A percentile compares a stretch with the other conserved stretches of the same genome.
Conservation (phyloP, 1,140 invertebrate genomes). For the Tetramorium simillimum region DNA sequence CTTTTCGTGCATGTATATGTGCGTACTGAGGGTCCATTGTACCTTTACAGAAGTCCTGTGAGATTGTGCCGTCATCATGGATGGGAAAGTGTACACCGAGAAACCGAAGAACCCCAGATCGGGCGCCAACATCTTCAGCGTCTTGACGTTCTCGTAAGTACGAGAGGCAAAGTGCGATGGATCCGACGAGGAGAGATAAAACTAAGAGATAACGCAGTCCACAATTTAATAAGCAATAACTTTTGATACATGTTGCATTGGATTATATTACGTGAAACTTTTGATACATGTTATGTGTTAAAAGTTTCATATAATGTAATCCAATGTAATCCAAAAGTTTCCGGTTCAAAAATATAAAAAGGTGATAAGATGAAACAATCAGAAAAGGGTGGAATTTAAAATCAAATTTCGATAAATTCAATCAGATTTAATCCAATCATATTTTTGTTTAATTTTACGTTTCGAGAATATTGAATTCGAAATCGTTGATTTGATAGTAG, state of each 20-base stretch:
- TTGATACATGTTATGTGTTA: too few species aligned
- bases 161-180: neutral
- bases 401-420: neutral
- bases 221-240: neutral
- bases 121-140: conserved; percentile 86
- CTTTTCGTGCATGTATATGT: neutral
- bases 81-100: conserved; percentile 81
- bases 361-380: too few species aligned
- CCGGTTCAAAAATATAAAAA: too few species aligned
- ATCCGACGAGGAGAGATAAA: neutral
- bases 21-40: neutral
- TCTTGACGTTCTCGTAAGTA: conserved; percentile 86
- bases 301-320: too few species aligned
- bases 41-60: conserved; percentile 32
- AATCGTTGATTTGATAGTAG: neutral
- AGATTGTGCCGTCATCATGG: conserved; percentile 81
- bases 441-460: neutral
- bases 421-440: neutral
- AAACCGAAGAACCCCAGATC: conserved; percentile 86
- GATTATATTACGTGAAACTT: too few species aligned
- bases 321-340: too few species aligned
- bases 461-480: neutral
- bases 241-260: too few species aligned
- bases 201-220: neutral
- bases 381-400: neutral